phyloP scores from a whole-genome alignment of 2,888 invertebrate species.

The Cyclophora albipunctata region DNA sequence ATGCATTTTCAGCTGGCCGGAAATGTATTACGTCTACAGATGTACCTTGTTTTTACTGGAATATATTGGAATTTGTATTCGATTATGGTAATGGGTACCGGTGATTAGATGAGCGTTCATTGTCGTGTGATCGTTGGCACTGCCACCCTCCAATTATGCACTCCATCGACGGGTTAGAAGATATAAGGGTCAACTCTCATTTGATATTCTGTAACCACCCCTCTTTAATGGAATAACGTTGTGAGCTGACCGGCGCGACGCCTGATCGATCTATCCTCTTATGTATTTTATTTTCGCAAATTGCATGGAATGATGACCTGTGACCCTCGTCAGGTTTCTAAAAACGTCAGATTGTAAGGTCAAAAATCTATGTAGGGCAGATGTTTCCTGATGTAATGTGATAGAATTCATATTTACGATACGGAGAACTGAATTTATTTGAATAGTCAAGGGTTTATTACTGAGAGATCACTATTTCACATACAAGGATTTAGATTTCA shows the following conservation, averaged over 20 bases:
- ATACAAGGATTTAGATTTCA: too few species aligned
- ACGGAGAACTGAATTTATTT: too few species aligned
- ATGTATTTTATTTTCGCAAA: conserved; percentile 68
- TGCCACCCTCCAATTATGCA: conserved; percentile 28
- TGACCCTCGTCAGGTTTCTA: conserved; percentile 57
- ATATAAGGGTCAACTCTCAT: conserved; percentile 60
- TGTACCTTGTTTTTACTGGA: too few species aligned
- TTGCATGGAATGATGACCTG: conserved; percentile 55
- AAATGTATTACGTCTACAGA: too few species aligned
- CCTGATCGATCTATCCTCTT: conserved; percentile 48
- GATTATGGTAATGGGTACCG: too few species aligned
- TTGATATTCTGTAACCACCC: conserved; percentile 56
- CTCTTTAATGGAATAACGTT: conserved; percentile 67
- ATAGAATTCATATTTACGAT: too few species aligned
- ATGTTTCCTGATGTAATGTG: too few species aligned
- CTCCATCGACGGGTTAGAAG: conserved; percentile 33
- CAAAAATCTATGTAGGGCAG: conserved; percentile 13
- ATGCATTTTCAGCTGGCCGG: too few species aligned
- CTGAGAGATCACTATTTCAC: too few species aligned
- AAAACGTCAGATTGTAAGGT: conserved; percentile 32
- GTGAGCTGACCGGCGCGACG: conserved; percentile 42
- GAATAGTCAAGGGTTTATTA: too few species aligned
- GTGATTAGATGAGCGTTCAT: too few species aligned
- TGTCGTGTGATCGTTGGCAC: conserved; percentile 7
- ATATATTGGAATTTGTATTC: too few species aligned